Percentiles rank a stretch among this genome's conserved stretches.
Evolutionary conservation across 2,113 vertebrate species (phyloP).

Genomic region (Pteronura brasiliensis): DNA sequence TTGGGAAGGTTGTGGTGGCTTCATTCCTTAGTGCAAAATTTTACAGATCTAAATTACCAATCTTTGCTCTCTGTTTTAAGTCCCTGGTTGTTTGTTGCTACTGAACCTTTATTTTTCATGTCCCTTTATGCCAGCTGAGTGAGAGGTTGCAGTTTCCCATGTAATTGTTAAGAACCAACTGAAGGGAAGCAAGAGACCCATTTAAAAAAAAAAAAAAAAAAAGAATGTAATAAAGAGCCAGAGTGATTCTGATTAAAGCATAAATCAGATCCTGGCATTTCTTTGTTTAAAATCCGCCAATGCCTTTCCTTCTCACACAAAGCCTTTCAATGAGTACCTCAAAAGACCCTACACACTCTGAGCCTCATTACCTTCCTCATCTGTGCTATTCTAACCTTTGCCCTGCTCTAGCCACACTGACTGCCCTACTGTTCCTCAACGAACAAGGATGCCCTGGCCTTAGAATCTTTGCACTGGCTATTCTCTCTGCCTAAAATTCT

Average conservation of each 20-base stretch:
- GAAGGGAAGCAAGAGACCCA: not conserved
- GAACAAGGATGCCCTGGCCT: not conserved
- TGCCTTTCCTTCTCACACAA: not conserved
- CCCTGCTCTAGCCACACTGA: not conserved
- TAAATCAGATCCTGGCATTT: not conserved
- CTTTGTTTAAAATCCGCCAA: not conserved
- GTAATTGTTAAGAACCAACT: not conserved
- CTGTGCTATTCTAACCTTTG: not conserved
- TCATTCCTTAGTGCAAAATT: not conserved
- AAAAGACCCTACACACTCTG: not conserved
- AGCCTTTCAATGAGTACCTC: not conserved
- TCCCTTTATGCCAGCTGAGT: not conserved
- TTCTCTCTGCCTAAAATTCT: not conserved
- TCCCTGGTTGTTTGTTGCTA: not conserved
- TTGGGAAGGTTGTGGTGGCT: not conserved
- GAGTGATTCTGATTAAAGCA: conserved; percentile 15
- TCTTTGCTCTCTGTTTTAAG: not conserved
- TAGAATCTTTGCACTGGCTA: not conserved
- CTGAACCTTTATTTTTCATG: not conserved
- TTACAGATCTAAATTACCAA: not conserved
- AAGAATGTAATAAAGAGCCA: not conserved
- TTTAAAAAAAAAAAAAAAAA: not conserved
- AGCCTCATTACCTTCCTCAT: not conserved
- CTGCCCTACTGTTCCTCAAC: not conserved
- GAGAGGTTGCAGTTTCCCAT: not conserved